These are phyloP conservation scores for Dynastes hyllus DNA, from an alignment of 2,888 invertebrate species.

Conservation along the genomic window DNA sequence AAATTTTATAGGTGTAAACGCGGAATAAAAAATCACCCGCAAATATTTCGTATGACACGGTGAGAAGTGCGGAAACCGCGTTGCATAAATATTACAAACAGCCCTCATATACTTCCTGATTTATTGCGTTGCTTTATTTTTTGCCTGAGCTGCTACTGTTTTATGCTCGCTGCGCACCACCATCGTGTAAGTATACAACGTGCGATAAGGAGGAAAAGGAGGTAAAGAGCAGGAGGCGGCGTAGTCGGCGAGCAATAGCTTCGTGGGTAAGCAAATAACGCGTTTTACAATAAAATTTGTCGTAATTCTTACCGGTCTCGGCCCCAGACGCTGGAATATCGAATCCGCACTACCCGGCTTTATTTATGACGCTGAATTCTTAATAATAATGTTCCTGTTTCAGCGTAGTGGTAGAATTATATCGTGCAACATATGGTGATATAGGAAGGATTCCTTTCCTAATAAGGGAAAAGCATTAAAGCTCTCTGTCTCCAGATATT, in stretches of 20 bases:
- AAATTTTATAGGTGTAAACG: slow-evolving; percentile 35
- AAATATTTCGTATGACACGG: slow-evolving; percentile 53
- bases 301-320: slow-evolving; percentile 30
- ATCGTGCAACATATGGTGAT: too few species aligned
- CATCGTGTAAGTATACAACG: background rate
- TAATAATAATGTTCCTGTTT: slow-evolving; percentile 33
- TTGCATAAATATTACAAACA: slow-evolving; percentile 58
- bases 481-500: too few species aligned
- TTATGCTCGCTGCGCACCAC: slow-evolving; percentile 3
- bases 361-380: slow-evolving; percentile 39
- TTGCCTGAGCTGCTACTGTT: slow-evolving; percentile 48
- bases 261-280: slow-evolving; percentile 32
- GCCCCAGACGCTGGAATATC: slow-evolving; percentile 21
- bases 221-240: background rate
- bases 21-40: slow-evolving; percentile 35
- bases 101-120: slow-evolving; percentile 52
- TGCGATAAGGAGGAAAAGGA: background rate
- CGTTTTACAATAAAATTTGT: slow-evolving; percentile 41
- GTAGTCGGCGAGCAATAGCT: background rate
- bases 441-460: too few species aligned
- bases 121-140: slow-evolving; percentile 54
- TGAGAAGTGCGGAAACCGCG: slow-evolving; percentile 56
- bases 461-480: too few species aligned
- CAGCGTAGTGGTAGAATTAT: background rate
- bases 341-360: slow-evolving; percentile 20